Evolutionary conservation across 1,140 invertebrate genomes (phyloP).

Genomic region (Drosophila miranda): DNA sequence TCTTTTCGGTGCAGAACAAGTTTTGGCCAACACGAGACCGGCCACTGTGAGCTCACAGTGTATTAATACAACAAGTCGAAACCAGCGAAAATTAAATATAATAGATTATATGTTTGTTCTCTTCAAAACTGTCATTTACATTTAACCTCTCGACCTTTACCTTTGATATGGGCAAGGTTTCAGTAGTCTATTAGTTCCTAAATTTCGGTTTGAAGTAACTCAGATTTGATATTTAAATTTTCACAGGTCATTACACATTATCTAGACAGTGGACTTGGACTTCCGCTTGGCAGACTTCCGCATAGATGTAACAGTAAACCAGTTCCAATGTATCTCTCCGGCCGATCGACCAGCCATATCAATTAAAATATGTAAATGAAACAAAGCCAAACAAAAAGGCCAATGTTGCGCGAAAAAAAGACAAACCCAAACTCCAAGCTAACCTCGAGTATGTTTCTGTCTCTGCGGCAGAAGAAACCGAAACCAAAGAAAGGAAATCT

Average conservation of each 20-base stretch:
- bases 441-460: constrained; percentile 51
- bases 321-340: constrained; percentile 14
- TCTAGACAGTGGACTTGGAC: constrained; percentile 19
- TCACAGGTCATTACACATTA: constrained; percentile 37
- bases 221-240: constrained; percentile 7
- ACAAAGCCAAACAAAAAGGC: constrained; percentile 62
- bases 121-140: constrained; percentile 26
- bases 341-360: constrained; percentile 12
- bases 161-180: constrained; percentile 7
- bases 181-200: too few species aligned
- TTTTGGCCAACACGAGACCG: constrained; percentile 32
- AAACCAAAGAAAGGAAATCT: not conserved
- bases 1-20: constrained; percentile 30
- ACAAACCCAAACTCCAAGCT: constrained; percentile 27
- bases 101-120: not conserved
- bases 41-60: constrained; percentile 27
- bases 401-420: constrained; percentile 70
- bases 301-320: constrained; percentile 72
- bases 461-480: constrained; percentile 33
- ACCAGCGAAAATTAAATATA: constrained; percentile 20
- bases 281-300: constrained; percentile 64
- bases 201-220: not conserved
- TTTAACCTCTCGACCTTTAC: constrained; percentile 39
- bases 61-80: constrained; percentile 23
- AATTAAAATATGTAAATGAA: constrained; percentile 77